Conservation (phyloP, 2,888 invertebrate genomes). For the Adelphocoris suturalis region DNA sequence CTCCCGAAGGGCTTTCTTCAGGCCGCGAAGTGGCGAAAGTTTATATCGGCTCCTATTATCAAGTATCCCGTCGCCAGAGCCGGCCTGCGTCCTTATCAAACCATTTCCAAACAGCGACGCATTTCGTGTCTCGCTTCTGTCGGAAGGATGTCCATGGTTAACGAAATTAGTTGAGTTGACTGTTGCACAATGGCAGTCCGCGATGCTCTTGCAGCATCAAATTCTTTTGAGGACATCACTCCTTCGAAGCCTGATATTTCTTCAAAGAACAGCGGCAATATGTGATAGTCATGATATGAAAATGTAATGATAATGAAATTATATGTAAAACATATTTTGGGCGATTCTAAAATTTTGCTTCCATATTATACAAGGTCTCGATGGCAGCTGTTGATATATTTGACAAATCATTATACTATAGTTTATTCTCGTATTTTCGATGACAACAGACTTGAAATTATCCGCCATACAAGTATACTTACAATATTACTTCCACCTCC, state of each 20-base stretch:
- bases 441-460: too few relatives aligned
- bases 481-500: too few relatives aligned
- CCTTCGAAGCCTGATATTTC: neutral
- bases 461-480: too few relatives aligned
- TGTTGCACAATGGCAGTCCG: neutral
- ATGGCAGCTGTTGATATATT: too few relatives aligned
- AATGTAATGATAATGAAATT: too few relatives aligned
- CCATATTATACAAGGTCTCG: too few relatives aligned
- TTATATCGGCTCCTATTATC: neutral
- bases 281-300: too few relatives aligned
- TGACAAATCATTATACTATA: too few relatives aligned
- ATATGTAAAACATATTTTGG: too few relatives aligned
- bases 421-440: too few relatives aligned
- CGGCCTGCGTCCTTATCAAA: neutral
- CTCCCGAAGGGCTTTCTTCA: neutral
- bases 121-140: neutral
- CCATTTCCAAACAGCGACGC: neutral
- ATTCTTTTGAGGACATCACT: neutral
- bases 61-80: neutral
- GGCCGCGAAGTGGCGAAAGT: neutral
- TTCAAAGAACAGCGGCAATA: too few relatives aligned
- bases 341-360: too few relatives aligned
- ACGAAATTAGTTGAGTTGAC: neutral
- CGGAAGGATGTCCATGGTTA: slow-evolving; percentile 1
- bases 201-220: neutral